phyloP scores from a whole-genome alignment of 2,113 vertebrate genomes.

The Paradoxurus hermaphroditus region DNA sequence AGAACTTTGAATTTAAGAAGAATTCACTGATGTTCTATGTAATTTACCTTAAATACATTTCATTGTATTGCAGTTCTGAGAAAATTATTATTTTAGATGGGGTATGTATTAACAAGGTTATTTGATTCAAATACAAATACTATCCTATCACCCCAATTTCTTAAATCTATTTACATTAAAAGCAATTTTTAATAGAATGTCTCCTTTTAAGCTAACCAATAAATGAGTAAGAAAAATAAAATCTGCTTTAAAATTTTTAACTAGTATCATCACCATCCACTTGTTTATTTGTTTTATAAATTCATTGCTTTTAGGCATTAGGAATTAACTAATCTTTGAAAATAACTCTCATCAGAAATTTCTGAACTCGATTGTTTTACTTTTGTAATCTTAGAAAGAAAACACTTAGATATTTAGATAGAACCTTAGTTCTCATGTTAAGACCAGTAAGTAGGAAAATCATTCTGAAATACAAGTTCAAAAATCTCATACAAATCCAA shows the following conservation, averaged over 20 bases:
- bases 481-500: neutral
- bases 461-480: neutral
- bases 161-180: neutral
- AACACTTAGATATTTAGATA: neutral
- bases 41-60: neutral
- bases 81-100: neutral
- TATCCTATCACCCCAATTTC: neutral
- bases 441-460: neutral
- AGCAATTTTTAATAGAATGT: neutral
- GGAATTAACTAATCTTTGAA: neutral
- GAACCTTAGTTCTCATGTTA: neutral
- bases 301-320: neutral
- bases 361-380: neutral
- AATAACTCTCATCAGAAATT: neutral
- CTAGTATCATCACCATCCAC: neutral
- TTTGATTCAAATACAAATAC: neutral
- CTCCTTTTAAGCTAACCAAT: neutral
- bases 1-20: neutral
- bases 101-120: neutral
- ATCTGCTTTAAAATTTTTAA: neutral
- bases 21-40: neutral
- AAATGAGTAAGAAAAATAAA: slow-evolving; percentile 18
- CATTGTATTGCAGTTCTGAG: neutral
- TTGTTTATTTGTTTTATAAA: neutral
- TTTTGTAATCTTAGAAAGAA: slow-evolving; percentile 1